Evolutionary conservation across 2,797 vertebrate species (phyloP).

Genomic region (Allobates femoralis): DNA sequence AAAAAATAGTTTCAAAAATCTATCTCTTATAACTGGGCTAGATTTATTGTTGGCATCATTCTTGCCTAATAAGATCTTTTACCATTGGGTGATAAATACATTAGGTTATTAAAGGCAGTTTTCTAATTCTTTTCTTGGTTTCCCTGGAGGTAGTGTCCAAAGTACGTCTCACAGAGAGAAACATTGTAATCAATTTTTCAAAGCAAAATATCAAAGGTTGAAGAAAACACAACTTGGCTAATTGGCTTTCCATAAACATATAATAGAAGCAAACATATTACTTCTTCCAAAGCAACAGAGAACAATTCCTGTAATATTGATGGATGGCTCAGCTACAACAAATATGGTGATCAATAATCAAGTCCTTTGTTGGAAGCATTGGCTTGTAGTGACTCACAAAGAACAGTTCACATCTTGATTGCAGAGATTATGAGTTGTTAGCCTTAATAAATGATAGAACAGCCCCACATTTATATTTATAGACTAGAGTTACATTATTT

Average conservation of each 20-base stretch:
- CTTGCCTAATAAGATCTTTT: slow-evolving; percentile 23
- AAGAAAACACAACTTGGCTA: slow-evolving; percentile 9
- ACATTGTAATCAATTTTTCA: slow-evolving; percentile 45
- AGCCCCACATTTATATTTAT: not conserved
- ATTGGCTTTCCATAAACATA: slow-evolving; percentile 34
- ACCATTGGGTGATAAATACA: not conserved
- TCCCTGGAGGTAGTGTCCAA: slow-evolving; percentile 29
- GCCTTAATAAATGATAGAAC: not conserved
- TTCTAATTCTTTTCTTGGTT: slow-evolving; percentile 2
- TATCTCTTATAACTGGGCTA: not conserved
- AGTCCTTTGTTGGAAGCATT: slow-evolving; percentile 21
- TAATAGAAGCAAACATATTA: slow-evolving; percentile 15
- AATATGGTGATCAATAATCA: slow-evolving; percentile 40
- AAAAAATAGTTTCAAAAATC: not conserved
- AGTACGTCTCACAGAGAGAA: slow-evolving; percentile 28
- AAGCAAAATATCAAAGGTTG: slow-evolving; percentile 29
- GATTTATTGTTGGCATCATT: not conserved
- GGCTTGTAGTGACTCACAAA: not conserved
- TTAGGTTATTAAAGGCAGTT: slow-evolving; percentile 1
- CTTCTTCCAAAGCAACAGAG: not conserved
- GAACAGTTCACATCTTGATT: not conserved
- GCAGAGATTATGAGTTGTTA: not conserved
- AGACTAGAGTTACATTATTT: not conserved
- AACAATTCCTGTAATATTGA: slow-evolving; percentile 29
- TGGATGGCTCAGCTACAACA: slow-evolving; percentile 17